Conservation (phyloP, 2,888 invertebrate species). For the Ptychoptera contaminata region DNA sequence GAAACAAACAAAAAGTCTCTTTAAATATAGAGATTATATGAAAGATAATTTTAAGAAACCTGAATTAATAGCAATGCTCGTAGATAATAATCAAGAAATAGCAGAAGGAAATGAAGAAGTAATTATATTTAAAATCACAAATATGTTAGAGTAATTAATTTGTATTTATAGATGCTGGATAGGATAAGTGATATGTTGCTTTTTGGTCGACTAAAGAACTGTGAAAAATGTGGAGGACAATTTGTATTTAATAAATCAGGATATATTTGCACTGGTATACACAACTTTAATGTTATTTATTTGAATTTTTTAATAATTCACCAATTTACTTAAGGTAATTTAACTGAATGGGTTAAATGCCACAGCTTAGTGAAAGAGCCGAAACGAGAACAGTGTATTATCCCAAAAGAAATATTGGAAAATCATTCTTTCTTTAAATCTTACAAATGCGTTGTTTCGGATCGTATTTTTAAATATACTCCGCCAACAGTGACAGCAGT, state of each 20-base stretch:
- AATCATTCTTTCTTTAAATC: slow-evolving; percentile 39
- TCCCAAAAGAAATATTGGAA: slow-evolving; percentile 47
- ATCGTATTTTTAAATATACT: slow-evolving; percentile 39
- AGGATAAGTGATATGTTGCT: slow-evolving; percentile 68
- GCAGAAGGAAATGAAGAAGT: not conserved
- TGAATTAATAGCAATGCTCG: slow-evolving; percentile 47
- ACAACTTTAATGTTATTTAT: slow-evolving; percentile 10
- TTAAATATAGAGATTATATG: slow-evolving; percentile 47
- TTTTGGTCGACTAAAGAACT: slow-evolving; percentile 70
- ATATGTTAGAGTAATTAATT: not conserved
- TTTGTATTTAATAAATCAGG: slow-evolving; percentile 51
- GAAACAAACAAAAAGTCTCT: slow-evolving; percentile 26
- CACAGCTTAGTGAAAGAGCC: slow-evolving; percentile 55
- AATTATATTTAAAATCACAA: not conserved
- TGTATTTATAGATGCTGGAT: slow-evolving; percentile 48
- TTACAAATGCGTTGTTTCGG: slow-evolving; percentile 41
- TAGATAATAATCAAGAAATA: slow-evolving; percentile 48
- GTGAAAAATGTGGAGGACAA: slow-evolving; percentile 68
- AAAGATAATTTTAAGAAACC: slow-evolving; percentile 39
- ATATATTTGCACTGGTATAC: slow-evolving; percentile 66
- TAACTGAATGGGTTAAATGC: slow-evolving; percentile 87
- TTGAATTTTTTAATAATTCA: slow-evolving; percentile 2
- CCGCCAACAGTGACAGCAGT: slow-evolving; percentile 29
- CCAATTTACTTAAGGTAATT: slow-evolving; percentile 30
- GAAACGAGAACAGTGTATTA: slow-evolving; percentile 46